A percentile compares a stretch with the other conserved stretches of the same genome.
These are phyloP conservation scores for Yasuhikotakia modesta DNA, from an alignment of 2,797 vertebrate genomes.

Conservation along the genomic window DNA sequence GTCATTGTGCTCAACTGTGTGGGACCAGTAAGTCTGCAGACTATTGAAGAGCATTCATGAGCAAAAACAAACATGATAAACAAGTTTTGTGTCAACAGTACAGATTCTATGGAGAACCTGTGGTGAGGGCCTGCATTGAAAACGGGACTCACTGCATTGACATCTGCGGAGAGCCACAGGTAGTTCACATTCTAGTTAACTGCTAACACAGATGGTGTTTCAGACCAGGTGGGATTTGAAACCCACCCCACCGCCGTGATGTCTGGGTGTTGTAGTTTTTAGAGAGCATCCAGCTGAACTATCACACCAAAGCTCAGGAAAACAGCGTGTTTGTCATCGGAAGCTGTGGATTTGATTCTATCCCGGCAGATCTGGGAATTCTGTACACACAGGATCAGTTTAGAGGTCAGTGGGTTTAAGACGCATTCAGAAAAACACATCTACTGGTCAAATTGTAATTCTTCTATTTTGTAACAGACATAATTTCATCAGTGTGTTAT, in stretches of 20 bases:
- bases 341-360: slow-evolving; percentile 90
- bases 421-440: too few relatives aligned
- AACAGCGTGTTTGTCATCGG: slow-evolving; percentile 85
- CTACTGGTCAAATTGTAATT: too few relatives aligned
- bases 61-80: background rate
- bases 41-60: too few relatives aligned
- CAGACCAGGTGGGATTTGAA: too few relatives aligned
- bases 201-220: too few relatives aligned
- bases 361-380: slow-evolving; percentile 87
- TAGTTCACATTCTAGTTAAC: slow-evolving; percentile 63
- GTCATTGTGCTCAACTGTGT: slow-evolving; percentile 86
- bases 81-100: slow-evolving; percentile 68
- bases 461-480: too few relatives aligned
- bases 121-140: slow-evolving; percentile 83
- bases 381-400: slow-evolving; percentile 82
- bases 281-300: slow-evolving; percentile 84
- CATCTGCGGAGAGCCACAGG: slow-evolving; percentile 84
- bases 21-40: slow-evolving; percentile 84
- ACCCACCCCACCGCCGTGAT: background rate
- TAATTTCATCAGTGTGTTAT: too few relatives aligned
- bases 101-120: slow-evolving; percentile 82
- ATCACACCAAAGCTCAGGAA: slow-evolving; percentile 81
- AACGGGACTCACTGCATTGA: slow-evolving; percentile 83
- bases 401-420: slow-evolving; percentile 85
- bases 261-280: slow-evolving; percentile 75